Evolutionary conservation across 2,113 vertebrate species (phyloP).

Genomic region (Psammodynastes pulverulentus): DNA sequence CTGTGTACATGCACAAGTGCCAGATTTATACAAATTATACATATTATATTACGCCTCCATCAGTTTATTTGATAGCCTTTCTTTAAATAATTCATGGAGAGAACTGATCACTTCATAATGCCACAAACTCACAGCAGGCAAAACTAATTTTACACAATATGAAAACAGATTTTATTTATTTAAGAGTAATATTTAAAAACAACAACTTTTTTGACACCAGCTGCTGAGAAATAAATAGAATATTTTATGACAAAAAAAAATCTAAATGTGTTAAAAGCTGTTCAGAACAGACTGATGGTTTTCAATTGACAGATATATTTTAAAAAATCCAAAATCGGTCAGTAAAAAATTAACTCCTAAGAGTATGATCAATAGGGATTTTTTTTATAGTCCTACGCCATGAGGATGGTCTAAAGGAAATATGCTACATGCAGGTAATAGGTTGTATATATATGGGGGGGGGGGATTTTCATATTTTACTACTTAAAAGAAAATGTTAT

Average conservation of each 20-base stretch:
- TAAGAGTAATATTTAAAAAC: constrained; percentile 82
- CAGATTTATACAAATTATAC: constrained; percentile 66
- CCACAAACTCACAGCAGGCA: constrained; percentile 78
- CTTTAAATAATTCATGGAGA: constrained; percentile 79
- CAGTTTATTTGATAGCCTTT: constrained; percentile 67
- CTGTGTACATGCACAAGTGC: constrained; percentile 38
- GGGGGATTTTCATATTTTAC: constrained; percentile 13
- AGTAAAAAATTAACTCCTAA: constrained; percentile 41
- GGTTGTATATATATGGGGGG: constrained; percentile 2
- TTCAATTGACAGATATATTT: constrained; percentile 63
- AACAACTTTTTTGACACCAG: constrained; percentile 82
- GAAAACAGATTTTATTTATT: constrained; percentile 83
- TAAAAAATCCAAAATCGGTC: constrained; percentile 55
- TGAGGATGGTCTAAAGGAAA: background rate
- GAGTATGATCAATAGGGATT: background rate
- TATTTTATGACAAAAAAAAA: constrained; percentile 74
- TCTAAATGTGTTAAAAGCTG: constrained; percentile 72
- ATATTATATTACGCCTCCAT: constrained; percentile 62
- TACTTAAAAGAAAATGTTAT: constrained; percentile 27
- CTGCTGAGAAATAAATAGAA: constrained; percentile 81
- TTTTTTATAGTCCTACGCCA: background rate
- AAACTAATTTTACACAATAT: constrained; percentile 78
- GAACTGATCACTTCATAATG: constrained; percentile 78
- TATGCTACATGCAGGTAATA: background rate
- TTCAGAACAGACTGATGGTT: constrained; percentile 64